These are phyloP conservation scores for Pseudorectes ferrugineus DNA, from an alignment of 2,113 vertebrate genomes.

Conservation along the genomic window DNA sequence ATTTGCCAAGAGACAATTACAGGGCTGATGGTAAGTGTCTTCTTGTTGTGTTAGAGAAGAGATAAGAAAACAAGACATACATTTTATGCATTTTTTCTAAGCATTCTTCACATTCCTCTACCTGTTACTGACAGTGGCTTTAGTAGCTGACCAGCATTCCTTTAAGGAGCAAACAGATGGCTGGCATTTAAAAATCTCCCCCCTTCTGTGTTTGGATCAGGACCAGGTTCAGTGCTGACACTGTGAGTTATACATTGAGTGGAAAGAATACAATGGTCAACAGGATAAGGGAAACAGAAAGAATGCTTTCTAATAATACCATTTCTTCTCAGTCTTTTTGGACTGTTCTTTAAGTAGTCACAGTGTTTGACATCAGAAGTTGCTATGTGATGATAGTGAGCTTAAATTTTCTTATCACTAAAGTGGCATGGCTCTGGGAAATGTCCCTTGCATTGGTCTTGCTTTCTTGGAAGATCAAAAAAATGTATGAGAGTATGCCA, in stretches of 20 bases:
- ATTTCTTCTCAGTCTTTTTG: background rate
- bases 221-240: background rate
- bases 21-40: background rate
- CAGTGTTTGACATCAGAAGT: background rate
- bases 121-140: background rate
- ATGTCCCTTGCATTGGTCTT: background rate
- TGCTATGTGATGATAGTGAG: background rate
- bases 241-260: background rate
- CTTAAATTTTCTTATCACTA: background rate
- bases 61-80: conserved; percentile 40
- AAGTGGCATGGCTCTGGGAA: background rate
- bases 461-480: background rate
- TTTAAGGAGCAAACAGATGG: conserved; percentile 36
- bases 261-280: background rate
- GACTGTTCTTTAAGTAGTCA: background rate
- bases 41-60: conserved; percentile 6
- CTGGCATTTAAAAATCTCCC: conserved; percentile 6
- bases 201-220: background rate
- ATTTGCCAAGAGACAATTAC: conserved; percentile 39
- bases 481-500: background rate
- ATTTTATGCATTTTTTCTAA: conserved; percentile 39
- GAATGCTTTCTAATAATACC: background rate
- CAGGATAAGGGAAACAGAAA: background rate
- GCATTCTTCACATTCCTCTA: conserved; percentile 49
- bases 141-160: conserved; percentile 3